phyloP scores from a whole-genome alignment of 92 coral and sea anemone genomes.

The Blastomussa wellsi region DNA sequence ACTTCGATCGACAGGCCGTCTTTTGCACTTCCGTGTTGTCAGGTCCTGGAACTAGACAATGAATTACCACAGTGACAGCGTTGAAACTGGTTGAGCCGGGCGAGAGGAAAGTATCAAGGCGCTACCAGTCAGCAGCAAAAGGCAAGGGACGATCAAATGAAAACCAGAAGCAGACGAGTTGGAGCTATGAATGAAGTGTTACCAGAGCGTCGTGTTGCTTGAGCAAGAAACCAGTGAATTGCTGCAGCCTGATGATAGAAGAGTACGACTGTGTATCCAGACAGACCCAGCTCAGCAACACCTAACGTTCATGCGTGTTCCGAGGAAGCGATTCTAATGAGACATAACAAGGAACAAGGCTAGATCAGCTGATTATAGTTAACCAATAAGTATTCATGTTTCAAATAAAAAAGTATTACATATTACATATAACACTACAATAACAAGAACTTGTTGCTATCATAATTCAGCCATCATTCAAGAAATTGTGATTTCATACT shows the following conservation, averaged over 20 bases:
- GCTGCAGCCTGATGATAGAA: not conserved
- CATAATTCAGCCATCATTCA: too few relatives aligned
- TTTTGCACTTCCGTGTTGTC: not conserved
- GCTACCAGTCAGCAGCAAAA: not conserved
- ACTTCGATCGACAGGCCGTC: not conserved
- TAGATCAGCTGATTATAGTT: not conserved
- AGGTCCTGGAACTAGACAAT: not conserved
- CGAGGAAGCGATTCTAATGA: not conserved
- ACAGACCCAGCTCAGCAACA: constrained; percentile 1
- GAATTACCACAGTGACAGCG: not conserved
- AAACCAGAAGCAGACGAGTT: not conserved
- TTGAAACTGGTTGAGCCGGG: not conserved
- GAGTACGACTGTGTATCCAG: not conserved
- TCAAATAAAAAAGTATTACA: too few relatives aligned
- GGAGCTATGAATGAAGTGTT: not conserved
- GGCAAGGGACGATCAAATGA: not conserved
- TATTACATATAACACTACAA: too few relatives aligned
- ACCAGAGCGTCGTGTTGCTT: constrained; percentile 5
- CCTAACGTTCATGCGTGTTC: constrained; percentile 19
- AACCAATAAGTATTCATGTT: too few relatives aligned
- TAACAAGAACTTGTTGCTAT: too few relatives aligned
- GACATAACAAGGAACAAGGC: not conserved
- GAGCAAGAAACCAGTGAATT: not conserved
- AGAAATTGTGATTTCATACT: too few relatives aligned
- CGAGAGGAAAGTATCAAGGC: not conserved